Evolutionary conservation across 1,140 invertebrate genomes (phyloP), one percentile per base, ranked within the genome.

Genomic region (Caenorhabditis brenneri): DNA sequence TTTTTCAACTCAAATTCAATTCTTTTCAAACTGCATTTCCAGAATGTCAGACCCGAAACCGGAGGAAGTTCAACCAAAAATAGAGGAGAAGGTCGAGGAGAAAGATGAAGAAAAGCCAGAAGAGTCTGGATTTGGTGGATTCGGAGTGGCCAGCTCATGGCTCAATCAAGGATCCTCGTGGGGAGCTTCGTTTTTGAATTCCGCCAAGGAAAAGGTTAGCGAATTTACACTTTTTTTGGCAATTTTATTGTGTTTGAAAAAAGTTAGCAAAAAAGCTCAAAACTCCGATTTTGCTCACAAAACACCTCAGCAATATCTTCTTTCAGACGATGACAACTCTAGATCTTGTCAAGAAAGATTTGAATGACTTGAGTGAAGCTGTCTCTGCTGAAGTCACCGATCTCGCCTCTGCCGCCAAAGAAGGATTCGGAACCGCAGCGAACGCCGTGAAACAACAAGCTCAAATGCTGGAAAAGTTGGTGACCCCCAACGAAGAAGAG

Each of bases 311-410:
- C 9, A 19, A 12, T 4, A 31, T 2, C 1, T 12, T 19, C 12
- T 39, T 79, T 55, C 82, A 83, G 82, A 65, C 82, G 15, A 51
- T 83, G 69, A 69, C 69, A n/a, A 83, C 82, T 36, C 31, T 79
- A 6, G 82, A 79, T 27, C 48, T 83, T 5, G 48, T 83, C 39
- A 83, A 83, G 36, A 83, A 83, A 39, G 82, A 83, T 51, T 65
- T 83, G 48, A 74, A 65, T 31, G 82, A 83, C 24, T 79, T 83
- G 48, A 79, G 33, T 5, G 82, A 83, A 36, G 58, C 74, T 22
- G 65, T 83, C 16, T 29, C 82, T 2, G 33, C 69, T 24, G 82
- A 83, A 79, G 82, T 83, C 15, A 55, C 46, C 15, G 82, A 83
- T 49, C 42, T 83, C 19, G 65, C 82, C 22, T 48, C 82, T 49